A percentile compares a stretch with the other conserved stretches of the same genome.
phyloP scores from a whole-genome alignment of 2,797 vertebrate species.

The Chrosomus eos region DNA sequence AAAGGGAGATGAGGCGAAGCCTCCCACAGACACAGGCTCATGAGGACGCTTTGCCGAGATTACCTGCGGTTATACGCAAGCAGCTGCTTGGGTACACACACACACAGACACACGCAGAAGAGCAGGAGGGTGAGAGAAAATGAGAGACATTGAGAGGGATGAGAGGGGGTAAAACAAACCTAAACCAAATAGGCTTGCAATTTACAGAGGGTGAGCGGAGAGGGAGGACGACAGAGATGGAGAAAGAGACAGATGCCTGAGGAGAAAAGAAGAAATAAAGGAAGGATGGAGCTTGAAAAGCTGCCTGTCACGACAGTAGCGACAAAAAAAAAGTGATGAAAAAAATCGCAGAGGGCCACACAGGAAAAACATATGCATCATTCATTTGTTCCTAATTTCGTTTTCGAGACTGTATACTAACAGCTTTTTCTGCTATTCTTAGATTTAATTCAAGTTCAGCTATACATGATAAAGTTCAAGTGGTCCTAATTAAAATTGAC shows the following conservation, averaged over 20 bases:
- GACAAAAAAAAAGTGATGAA: conserved; percentile 75
- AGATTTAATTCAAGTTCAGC: not conserved
- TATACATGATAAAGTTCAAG: not conserved
- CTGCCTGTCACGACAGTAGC: conserved; percentile 74
- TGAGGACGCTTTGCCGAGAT: conserved; percentile 81
- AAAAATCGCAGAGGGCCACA: conserved; percentile 76
- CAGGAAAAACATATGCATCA: conserved; percentile 75
- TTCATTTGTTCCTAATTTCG: conserved; percentile 70
- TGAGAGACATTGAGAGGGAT: conserved; percentile 63
- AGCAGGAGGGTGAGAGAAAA: conserved; percentile 62
- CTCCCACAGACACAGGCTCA: conserved; percentile 80
- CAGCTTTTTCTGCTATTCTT: not conserved
- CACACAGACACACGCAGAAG: conserved; percentile 54
- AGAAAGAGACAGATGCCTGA: conserved; percentile 62
- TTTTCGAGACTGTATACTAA: conserved; percentile 63
- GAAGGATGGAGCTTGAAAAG: conserved; percentile 69
- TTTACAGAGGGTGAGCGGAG: conserved; percentile 65
- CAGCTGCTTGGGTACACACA: conserved; percentile 70
- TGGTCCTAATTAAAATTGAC: not conserved
- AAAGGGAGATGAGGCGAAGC: conserved; percentile 80
- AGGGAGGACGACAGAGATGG: conserved; percentile 59
- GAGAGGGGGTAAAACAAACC: conserved; percentile 80
- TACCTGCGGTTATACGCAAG: conserved; percentile 84
- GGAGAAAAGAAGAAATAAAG: conserved; percentile 61
- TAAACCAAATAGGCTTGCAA: conserved; percentile 80